These are phyloP conservation scores for Heliopora coerulea DNA, from an alignment of 92 coral and sea anemone species.

Conservation along the genomic window DNA sequence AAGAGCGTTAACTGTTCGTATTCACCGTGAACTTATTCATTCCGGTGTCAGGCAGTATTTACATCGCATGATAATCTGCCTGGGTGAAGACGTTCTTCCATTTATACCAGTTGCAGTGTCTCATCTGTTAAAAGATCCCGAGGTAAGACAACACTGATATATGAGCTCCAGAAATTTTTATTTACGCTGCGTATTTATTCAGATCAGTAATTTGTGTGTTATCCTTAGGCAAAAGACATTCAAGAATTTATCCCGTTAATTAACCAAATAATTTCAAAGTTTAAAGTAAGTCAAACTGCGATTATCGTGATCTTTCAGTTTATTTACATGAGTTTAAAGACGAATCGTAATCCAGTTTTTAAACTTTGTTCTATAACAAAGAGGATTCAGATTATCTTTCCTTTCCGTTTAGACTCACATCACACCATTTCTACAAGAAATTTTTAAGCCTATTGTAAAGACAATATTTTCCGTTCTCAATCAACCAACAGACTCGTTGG, in stretches of 20 bases:
- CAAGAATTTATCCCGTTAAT: slow-evolving; percentile 98
- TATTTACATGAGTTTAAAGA: too few relatives aligned
- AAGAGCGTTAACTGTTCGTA: slow-evolving; percentile 75
- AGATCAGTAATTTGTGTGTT: not conserved
- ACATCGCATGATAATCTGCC: slow-evolving; percentile 92
- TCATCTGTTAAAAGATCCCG: slow-evolving; percentile 74
- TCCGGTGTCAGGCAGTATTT: slow-evolving; percentile 95
- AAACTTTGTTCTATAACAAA: not conserved
- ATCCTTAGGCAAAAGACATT: slow-evolving; percentile 81
- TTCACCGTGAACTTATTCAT: slow-evolving; percentile 89
- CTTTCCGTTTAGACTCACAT: slow-evolving; percentile 62
- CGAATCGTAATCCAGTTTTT: not conserved
- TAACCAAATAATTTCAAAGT: slow-evolving; percentile 83
- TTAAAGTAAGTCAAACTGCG: slow-evolving; percentile 74
- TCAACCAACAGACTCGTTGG: slow-evolving; percentile 72
- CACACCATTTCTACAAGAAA: slow-evolving; percentile 82
- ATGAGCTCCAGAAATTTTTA: too few relatives aligned
- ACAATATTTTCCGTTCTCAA: slow-evolving; percentile 81
- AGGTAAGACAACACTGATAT: slow-evolving; percentile 24
- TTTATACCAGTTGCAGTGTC: slow-evolving; percentile 91
- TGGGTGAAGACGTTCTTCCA: slow-evolving; percentile 87
- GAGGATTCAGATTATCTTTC: not conserved
- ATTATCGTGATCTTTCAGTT: too few relatives aligned
- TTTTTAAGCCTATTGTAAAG: slow-evolving; percentile 94
- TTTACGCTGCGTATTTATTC: too few relatives aligned